Evolutionary conservation across 2,113 vertebrate species (phyloP).

Genomic region (Dinomys branickii): DNA sequence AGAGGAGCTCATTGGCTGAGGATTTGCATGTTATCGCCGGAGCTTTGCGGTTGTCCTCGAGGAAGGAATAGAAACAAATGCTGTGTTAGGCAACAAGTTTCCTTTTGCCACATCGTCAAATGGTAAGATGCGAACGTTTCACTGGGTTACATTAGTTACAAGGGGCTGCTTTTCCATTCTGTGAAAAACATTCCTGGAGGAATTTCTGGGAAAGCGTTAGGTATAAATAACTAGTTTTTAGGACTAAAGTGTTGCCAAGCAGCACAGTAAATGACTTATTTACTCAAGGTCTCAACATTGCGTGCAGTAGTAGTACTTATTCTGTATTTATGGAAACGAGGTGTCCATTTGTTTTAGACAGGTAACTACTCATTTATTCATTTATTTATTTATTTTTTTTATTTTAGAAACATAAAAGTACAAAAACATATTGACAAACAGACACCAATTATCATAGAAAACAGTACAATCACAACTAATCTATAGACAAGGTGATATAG

Average conservation of each 20-base stretch:
- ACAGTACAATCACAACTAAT: too few relatives aligned
- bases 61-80: background rate
- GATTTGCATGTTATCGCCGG: background rate
- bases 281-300: background rate
- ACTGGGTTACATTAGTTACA: constrained; percentile 25
- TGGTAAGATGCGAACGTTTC: background rate
- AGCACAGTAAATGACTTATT: constrained; percentile 29
- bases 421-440: too few relatives aligned
- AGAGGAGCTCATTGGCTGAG: background rate
- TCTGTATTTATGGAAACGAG: constrained; percentile 28
- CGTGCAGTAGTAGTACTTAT: background rate
- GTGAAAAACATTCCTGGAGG: background rate
- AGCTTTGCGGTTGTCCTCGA: background rate
- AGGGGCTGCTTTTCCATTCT: constrained; percentile 13
- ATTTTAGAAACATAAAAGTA: too few relatives aligned
- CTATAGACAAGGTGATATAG: too few relatives aligned
- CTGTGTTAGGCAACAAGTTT: constrained; percentile 51
- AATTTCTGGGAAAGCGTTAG: background rate
- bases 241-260: constrained; percentile 27
- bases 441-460: too few relatives aligned
- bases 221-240: constrained; percentile 46
- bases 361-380: too few relatives aligned
- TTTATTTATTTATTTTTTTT: too few relatives aligned
- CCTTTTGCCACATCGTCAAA: background rate
- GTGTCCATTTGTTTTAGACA: constrained; percentile 52